phyloP scores from a whole-genome alignment of 2,113 vertebrate genomes.

The Clinocottus analis region DNA sequence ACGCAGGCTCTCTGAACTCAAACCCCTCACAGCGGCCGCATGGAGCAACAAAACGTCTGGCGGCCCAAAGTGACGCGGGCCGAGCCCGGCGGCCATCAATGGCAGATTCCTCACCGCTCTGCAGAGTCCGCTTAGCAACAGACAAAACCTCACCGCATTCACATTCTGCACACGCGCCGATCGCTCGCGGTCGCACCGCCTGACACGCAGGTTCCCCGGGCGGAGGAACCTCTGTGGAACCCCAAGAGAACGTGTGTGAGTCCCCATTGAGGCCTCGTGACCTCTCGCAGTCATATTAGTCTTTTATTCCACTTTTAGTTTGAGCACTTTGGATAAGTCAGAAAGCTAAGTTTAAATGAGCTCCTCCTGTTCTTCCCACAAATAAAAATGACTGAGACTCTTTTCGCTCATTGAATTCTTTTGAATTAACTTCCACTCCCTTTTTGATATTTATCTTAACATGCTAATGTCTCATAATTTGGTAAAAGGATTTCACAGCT shows the following conservation, averaged over 20 bases:
- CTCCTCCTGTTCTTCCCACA: background rate
- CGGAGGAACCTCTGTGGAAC: too few species aligned
- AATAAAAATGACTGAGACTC: background rate
- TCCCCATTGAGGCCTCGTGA: background rate
- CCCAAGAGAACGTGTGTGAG: too few species aligned
- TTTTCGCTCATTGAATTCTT: background rate
- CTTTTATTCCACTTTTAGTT: background rate
- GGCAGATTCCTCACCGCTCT: constrained; percentile 68
- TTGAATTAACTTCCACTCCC: too few species aligned
- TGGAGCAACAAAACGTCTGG: constrained; percentile 21
- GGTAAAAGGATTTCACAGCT: background rate
- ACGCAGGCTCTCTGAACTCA: too few species aligned
- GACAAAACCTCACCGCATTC: constrained; percentile 67
- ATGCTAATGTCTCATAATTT: background rate
- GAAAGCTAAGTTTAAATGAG: background rate
- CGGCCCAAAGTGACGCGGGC: constrained; percentile 11
- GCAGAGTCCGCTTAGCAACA: constrained; percentile 73
- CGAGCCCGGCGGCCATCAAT: background rate
- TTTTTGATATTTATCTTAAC: too few species aligned
- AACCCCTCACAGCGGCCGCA: background rate
- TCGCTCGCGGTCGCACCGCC: too few species aligned
- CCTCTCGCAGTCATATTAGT: constrained; percentile 2
- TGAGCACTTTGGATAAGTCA: background rate
- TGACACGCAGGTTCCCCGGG: too few species aligned
- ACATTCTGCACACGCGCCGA: constrained; percentile 68